These are phyloP conservation scores for Sitobion miscanthi DNA, from an alignment of 1,140 invertebrate genomes.

Conservation along the genomic window DNA sequence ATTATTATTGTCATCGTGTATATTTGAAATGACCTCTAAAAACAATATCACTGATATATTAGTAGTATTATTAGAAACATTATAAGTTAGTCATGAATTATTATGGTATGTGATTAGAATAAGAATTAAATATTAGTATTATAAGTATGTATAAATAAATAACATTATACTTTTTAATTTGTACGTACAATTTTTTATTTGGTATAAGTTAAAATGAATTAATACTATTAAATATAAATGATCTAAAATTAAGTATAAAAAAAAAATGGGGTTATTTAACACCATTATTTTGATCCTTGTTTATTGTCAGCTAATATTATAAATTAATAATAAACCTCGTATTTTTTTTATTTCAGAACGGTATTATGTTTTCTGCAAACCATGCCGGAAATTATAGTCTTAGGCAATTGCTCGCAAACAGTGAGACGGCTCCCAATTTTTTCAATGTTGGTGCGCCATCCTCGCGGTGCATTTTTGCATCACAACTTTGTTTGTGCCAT, in stretches of 20 bases:
- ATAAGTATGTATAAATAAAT: neutral
- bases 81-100: neutral
- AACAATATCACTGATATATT: conserved; percentile 1
- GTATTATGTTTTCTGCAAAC: conserved; percentile 75
- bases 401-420: conserved; percentile 74
- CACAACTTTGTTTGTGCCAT: conserved; percentile 89
- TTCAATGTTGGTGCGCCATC: conserved; percentile 85
- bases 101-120: neutral
- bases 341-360: conserved; percentile 68
- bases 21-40: neutral
- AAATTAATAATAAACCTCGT: neutral
- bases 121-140: neutral
- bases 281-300: neutral
- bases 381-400: conserved; percentile 78
- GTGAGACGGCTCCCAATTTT: conserved; percentile 80
- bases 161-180: neutral
- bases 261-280: neutral
- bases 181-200: neutral
- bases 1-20: conserved; percentile 1
- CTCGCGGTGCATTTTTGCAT: conserved; percentile 81
- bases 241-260: neutral
- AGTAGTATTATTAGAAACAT: conserved; percentile 2
- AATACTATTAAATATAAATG: neutral
- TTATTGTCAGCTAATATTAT: neutral
- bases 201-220: neutral